Evolutionary conservation across 2,888 invertebrate species (phyloP).

Genomic region (Ochropacha duplaris): DNA sequence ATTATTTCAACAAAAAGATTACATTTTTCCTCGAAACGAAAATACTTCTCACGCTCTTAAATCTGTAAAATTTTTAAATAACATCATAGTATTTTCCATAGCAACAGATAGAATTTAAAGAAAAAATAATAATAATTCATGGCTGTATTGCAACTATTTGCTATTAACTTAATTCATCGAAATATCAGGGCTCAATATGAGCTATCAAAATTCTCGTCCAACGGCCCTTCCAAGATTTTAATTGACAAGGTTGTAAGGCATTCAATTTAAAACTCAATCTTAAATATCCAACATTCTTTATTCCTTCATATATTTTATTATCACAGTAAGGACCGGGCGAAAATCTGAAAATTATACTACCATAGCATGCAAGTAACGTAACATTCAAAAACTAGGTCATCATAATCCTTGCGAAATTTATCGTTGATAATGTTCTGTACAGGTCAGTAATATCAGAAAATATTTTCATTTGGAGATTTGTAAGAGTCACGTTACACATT

Average conservation of each 20-base stretch:
- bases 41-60: conserved; percentile 61
- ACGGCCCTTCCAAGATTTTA: conserved; percentile 63
- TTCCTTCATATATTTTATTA: conserved; percentile 58
- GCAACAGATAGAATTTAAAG: conserved; percentile 63
- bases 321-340: conserved; percentile 81
- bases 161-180: conserved; percentile 69
- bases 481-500: conserved; percentile 61
- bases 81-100: conserved; percentile 53
- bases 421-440: conserved; percentile 25
- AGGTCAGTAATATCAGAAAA: conserved; percentile 67
- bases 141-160: conserved; percentile 72
- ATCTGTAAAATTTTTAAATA: conserved; percentile 56
- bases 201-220: conserved; percentile 75
- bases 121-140: conserved; percentile 56
- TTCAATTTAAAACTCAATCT: conserved; percentile 53
- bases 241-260: conserved; percentile 66
- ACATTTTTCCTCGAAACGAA: conserved; percentile 61
- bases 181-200: conserved; percentile 81
- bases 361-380: conserved; percentile 75
- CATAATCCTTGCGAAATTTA: conserved; percentile 50
- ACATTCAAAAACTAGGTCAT: conserved; percentile 69
- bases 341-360: conserved; percentile 79
- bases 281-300: conserved; percentile 53
- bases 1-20: conserved; percentile 71
- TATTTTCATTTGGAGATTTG: conserved; percentile 50